Conservation (phyloP, 2,888 invertebrate genomes). For the Eristalis arbustorum region DNA sequence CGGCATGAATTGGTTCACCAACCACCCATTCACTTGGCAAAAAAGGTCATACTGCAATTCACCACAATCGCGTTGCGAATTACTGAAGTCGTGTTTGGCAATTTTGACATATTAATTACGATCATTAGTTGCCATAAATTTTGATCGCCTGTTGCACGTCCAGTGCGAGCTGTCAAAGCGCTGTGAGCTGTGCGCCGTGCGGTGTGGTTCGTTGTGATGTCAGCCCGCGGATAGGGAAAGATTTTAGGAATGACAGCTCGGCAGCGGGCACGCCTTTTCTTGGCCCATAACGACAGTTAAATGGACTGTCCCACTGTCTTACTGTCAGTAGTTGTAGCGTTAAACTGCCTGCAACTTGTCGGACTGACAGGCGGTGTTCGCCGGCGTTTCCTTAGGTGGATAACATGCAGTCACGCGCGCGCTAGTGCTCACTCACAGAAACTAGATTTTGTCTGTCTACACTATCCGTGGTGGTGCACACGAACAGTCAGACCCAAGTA, state of each 20-base stretch:
- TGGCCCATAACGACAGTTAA: constrained; percentile 13
- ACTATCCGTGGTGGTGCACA: constrained; percentile 28
- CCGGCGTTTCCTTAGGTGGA: constrained; percentile 26
- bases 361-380: constrained; percentile 42
- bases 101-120: constrained; percentile 73
- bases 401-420: constrained; percentile 50
- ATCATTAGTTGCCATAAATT: constrained; percentile 72
- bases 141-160: constrained; percentile 70
- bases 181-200: not conserved
- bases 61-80: constrained; percentile 44
- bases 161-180: constrained; percentile 56
- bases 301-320: constrained; percentile 32
- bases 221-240: constrained; percentile 6
- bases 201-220: constrained; percentile 31
- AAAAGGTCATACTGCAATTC: constrained; percentile 18
- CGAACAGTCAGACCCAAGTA: constrained; percentile 33
- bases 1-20: constrained; percentile 12
- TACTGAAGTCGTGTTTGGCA: constrained; percentile 68
- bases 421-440: constrained; percentile 31
- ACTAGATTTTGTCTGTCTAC: constrained; percentile 45
- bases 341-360: constrained; percentile 53
- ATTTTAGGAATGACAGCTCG: constrained; percentile 15
- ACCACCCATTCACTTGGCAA: constrained; percentile 24
- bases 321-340: constrained; percentile 38
- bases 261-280: constrained; percentile 36